Conservation (phyloP, 2,888 invertebrate genomes). For the Adelognathus sp. region DNA sequence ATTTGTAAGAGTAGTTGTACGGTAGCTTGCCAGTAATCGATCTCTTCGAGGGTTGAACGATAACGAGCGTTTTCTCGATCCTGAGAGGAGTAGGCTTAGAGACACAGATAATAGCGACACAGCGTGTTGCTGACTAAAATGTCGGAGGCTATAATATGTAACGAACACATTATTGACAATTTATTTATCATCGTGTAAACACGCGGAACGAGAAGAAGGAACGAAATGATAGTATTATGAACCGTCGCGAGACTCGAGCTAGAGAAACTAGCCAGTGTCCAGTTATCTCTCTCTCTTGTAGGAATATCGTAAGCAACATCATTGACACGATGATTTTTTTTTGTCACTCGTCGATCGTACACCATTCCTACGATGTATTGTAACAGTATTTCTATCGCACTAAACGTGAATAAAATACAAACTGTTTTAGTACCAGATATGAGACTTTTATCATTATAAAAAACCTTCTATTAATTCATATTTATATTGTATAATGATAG, state of each 20-base stretch:
- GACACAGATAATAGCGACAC: background rate
- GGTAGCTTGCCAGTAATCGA: constrained; percentile 73
- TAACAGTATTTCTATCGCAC: constrained; percentile 79
- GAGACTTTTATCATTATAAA: too few species aligned
- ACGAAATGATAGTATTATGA: constrained; percentile 46
- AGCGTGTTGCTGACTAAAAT: constrained; percentile 13
- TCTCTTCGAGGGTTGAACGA: constrained; percentile 29
- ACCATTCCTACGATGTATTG: constrained; percentile 79
- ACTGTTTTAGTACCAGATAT: constrained; percentile 64
- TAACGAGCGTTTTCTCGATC: background rate
- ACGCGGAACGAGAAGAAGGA: background rate
- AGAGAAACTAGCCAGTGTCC: constrained; percentile 55
- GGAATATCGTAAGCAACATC: constrained; percentile 52
- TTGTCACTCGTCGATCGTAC: constrained; percentile 71
- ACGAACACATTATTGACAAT: constrained; percentile 6
- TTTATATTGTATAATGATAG: too few species aligned
- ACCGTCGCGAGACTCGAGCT: background rate
- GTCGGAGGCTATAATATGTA: constrained; percentile 32
- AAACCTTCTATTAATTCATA: too few species aligned
- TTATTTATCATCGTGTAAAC: constrained; percentile 34
- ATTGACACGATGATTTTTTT: constrained; percentile 22
- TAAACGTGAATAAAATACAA: constrained; percentile 75
- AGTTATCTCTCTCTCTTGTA: constrained; percentile 45
- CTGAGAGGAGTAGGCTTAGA: background rate
- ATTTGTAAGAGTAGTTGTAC: constrained; percentile 57